A percentile compares a stretch with the other conserved stretches of the same genome.
Evolutionary conservation across 2,113 vertebrate genomes (phyloP).

Genomic region (Plestiodon gilberti): DNA sequence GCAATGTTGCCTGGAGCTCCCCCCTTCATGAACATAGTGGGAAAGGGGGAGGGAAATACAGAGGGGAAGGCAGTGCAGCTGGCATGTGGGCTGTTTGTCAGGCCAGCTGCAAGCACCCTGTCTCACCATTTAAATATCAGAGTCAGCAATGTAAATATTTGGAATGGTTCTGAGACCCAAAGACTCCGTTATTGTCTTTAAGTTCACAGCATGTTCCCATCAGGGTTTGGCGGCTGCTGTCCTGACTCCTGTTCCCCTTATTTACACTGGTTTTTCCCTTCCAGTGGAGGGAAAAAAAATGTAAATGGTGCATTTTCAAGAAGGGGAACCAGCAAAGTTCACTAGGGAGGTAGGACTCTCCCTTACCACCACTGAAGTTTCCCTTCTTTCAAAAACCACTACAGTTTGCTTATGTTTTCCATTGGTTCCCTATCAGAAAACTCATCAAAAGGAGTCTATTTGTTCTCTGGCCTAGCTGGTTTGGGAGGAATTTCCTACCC

Average conservation of each 20-base stretch:
- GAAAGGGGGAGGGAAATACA: background rate
- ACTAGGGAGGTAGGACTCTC: background rate
- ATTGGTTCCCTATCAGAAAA: background rate
- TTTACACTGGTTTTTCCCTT: background rate
- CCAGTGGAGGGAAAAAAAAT: background rate
- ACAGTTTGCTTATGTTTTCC: background rate
- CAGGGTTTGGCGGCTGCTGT: background rate
- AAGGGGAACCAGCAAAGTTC: background rate
- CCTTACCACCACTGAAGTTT: background rate
- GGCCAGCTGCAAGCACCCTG: conserved; percentile 14
- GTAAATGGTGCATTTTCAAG: background rate
- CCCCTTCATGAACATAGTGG: background rate
- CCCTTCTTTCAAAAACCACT: background rate
- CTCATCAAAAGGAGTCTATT: background rate
- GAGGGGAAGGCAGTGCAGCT: rapidly evolving
- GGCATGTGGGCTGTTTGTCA: background rate
- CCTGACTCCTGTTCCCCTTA: conserved; percentile 26
- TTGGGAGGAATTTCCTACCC: background rate
- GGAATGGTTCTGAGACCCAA: conserved; percentile 29
- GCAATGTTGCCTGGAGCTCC: conserved; percentile 14
- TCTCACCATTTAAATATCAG: conserved; percentile 38
- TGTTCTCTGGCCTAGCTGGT: rapidly evolving
- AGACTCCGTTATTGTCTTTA: conserved; percentile 42
- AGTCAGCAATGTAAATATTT: conserved; percentile 43
- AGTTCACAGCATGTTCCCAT: conserved; percentile 30